Conservation (phyloP, 2,113 vertebrate species). For the Pygoscelis antarcticus region DNA sequence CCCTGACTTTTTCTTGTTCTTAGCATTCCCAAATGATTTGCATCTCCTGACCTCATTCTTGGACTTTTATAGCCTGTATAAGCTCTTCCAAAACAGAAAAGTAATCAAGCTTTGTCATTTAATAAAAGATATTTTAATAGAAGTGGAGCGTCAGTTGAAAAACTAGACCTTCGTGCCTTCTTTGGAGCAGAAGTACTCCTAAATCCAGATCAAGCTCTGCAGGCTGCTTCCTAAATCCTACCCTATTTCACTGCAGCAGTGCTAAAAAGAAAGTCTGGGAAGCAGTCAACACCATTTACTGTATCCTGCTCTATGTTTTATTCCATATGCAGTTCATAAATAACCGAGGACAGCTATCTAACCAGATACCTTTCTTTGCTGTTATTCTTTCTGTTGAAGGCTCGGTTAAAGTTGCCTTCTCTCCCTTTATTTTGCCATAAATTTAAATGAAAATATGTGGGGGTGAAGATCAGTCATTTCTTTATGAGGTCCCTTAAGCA, state of each 20-base stretch:
- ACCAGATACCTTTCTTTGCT: not conserved
- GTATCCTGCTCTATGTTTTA: not conserved
- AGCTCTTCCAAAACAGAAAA: not conserved
- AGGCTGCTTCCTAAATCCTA: not conserved
- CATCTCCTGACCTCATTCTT: not conserved
- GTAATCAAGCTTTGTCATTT: not conserved
- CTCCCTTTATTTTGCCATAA: not conserved
- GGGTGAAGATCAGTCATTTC: not conserved
- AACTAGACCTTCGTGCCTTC: not conserved
- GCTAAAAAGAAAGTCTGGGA: not conserved
- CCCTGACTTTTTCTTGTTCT: not conserved
- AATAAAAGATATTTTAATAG: not conserved
- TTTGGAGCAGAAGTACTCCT: not conserved
- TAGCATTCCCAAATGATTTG: not conserved
- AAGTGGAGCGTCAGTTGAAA: not conserved
- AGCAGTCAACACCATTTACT: not conserved
- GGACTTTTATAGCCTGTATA: not conserved
- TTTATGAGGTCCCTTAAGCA: not conserved
- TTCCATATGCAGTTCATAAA: not conserved
- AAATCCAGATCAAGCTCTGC: not conserved
- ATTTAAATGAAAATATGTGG: not conserved
- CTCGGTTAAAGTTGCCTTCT: not conserved
- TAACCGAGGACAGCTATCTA: not conserved
- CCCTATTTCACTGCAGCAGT: not conserved
- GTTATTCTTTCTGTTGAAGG: not conserved